Conservation (phyloP, 2,888 invertebrate species). For the Eudasyphora cyanicolor region DNA sequence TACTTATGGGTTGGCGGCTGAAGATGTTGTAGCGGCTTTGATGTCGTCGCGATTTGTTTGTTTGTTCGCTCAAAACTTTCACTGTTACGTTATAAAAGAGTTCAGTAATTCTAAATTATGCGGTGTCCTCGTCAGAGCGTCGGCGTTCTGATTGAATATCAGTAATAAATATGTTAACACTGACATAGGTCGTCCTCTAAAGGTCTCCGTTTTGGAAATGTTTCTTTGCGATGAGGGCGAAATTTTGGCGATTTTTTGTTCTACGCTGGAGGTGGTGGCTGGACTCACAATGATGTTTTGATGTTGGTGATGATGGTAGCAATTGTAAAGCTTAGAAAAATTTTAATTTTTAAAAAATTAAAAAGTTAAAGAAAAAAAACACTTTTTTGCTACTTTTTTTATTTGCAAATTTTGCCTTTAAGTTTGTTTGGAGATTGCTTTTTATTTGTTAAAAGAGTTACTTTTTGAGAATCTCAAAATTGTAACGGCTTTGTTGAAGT, state of each 20-base stretch:
- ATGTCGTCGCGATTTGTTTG: background rate
- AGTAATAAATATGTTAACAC: constrained; percentile 77
- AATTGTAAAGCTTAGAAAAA: background rate
- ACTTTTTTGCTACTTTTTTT: constrained; percentile 26
- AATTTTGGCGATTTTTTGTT: constrained; percentile 73
- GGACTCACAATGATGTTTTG: constrained; percentile 26
- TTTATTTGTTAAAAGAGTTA: background rate
- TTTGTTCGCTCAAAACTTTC: constrained; percentile 56
- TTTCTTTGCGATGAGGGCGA: constrained; percentile 73
- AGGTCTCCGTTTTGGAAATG: constrained; percentile 77
- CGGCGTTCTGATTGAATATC: constrained; percentile 76
- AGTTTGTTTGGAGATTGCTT: background rate
- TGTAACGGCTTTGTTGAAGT: background rate
- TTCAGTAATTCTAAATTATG: constrained; percentile 77
- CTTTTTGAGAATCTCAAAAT: background rate
- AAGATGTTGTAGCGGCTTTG: constrained; percentile 11
- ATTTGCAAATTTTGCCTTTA: background rate
- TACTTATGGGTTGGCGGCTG: constrained; percentile 18
- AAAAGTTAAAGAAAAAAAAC: constrained; percentile 2
- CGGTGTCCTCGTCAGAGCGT: constrained; percentile 71
- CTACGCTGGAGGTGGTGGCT: constrained; percentile 21
- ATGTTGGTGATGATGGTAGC: background rate
- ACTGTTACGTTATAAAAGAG: constrained; percentile 80
- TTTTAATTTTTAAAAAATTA: background rate
- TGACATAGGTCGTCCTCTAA: constrained; percentile 79